Percentiles rank a stretch among this genome's conserved stretches.
Evolutionary conservation across 1,140 invertebrate genomes (phyloP).

Genomic region (Leptinotarsa texana): DNA sequence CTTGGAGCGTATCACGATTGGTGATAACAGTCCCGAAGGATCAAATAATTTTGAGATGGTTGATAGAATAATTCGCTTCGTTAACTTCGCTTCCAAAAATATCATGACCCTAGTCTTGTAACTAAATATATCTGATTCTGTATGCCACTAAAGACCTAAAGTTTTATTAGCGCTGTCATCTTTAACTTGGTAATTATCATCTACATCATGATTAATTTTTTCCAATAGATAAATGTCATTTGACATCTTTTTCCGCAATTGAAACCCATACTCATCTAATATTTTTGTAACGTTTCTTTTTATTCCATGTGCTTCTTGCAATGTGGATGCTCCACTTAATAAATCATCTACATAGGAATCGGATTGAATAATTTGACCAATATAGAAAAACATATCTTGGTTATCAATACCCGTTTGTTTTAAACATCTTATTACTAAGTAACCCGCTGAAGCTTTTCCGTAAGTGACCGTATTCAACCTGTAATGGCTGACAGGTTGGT

Average conservation of each 20-base stretch:
- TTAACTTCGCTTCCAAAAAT: not conserved
- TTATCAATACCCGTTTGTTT: not conserved
- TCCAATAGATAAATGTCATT: conserved; percentile 23
- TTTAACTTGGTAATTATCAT: conserved; percentile 18
- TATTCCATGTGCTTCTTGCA: conserved; percentile 15
- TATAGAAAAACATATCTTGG: conserved; percentile 39
- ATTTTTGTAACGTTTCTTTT: not conserved
- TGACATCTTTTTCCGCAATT: conserved; percentile 8
- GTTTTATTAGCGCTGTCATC: conserved; percentile 14
- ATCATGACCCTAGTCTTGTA: not conserved
- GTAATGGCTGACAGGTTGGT: no score
- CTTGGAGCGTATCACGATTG: not conserved
- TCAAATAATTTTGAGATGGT: conserved; percentile 50
- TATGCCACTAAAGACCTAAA: conserved; percentile 13
- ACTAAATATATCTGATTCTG: conserved; percentile 1
- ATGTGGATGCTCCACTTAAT: conserved; percentile 47
- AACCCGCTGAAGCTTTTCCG: no score
- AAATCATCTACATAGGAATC: conserved; percentile 58
- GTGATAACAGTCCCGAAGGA: conserved; percentile 13
- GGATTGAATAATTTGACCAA: conserved; percentile 41
- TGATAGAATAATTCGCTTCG: conserved; percentile 36
- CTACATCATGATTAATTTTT: conserved; percentile 10
- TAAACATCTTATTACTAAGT: conserved; percentile 6
- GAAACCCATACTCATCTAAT: conserved; percentile 5
- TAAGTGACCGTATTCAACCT: no score